These are phyloP conservation scores for Merodon equestris DNA, from an alignment of 2,888 invertebrate genomes.

Conservation along the genomic window DNA sequence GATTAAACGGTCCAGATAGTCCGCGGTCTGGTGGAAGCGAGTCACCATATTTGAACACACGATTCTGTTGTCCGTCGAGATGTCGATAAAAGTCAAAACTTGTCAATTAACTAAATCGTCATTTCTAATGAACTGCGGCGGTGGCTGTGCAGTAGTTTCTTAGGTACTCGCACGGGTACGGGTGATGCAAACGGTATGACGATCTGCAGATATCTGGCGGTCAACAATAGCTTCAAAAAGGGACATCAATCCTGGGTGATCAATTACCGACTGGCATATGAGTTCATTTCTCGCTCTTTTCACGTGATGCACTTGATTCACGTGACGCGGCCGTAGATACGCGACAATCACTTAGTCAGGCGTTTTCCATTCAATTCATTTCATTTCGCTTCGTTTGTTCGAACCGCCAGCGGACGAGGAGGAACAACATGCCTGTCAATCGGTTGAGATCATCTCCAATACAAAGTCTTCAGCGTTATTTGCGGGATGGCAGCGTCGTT, in stretches of 20 bases:
- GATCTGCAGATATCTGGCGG: conserved; percentile 6
- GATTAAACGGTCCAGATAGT: conserved; percentile 68
- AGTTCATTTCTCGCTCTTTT: conserved; percentile 68
- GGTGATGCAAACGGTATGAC: conserved; percentile 22
- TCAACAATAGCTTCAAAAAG: conserved; percentile 61
- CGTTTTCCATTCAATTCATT: conserved; percentile 16
- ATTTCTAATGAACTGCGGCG: conserved; percentile 65
- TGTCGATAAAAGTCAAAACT: conserved; percentile 70
- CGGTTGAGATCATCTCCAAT: conserved; percentile 54
- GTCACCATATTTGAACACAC: conserved; percentile 66
- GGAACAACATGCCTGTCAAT: conserved; percentile 42
- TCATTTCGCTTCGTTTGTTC: conserved; percentile 45
- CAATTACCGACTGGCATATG: conserved; percentile 68
- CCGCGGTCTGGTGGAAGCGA: conserved; percentile 55
- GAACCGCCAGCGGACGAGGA: conserved; percentile 29
- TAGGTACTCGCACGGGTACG: conserved; percentile 14
- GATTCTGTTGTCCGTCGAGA: conserved; percentile 69
- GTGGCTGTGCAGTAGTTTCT: conserved; percentile 33
- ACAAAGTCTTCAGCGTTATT: conserved; percentile 7
- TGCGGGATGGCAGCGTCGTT: conserved; percentile 29
- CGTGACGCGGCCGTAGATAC: conserved; percentile 57
- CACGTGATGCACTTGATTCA: conserved; percentile 19
- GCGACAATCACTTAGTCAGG: conserved; percentile 68
- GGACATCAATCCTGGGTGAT: conserved; percentile 66
- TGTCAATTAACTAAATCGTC: conserved; percentile 70